Percentiles rank a stretch among this genome's conserved stretches.
These are phyloP conservation scores for Limanda limanda DNA, from an alignment of 2,113 vertebrate species.

Conservation along the genomic window DNA sequence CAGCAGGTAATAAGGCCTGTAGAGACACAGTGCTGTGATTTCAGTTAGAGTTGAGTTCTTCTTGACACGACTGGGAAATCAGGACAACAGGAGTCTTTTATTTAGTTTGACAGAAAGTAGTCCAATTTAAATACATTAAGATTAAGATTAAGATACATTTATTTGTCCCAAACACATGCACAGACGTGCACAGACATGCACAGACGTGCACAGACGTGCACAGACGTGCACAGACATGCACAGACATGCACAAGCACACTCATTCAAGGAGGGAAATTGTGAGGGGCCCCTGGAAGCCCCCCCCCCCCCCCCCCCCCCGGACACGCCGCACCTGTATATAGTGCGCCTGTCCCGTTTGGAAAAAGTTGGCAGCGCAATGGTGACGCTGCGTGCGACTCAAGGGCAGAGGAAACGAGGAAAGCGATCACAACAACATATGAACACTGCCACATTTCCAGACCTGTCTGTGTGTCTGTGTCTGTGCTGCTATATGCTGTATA, in stretches of 20 bases:
- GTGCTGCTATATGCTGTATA: background rate
- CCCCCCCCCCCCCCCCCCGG: conserved; percentile 4
- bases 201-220: too few species aligned
- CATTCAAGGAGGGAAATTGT: too few species aligned
- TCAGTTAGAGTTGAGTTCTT: background rate
- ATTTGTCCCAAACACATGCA: too few species aligned
- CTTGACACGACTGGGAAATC: too few species aligned
- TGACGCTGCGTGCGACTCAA: conserved; percentile 78
- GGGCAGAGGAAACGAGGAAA: conserved; percentile 81
- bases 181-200: too few species aligned
- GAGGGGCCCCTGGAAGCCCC: conserved; percentile 16
- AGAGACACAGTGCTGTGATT: background rate
- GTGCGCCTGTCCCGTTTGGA: conserved; percentile 67
- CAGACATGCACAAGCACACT: too few species aligned
- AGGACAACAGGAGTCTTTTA: too few species aligned
- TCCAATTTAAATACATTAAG: too few species aligned
- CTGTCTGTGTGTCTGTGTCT: conserved; percentile 3
- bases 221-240: too few species aligned
- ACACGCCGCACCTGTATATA: conserved; percentile 70
- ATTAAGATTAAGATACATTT: too few species aligned
- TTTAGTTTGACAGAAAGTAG: too few species aligned
- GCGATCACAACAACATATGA: conserved; percentile 63
- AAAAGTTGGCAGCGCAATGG: conserved; percentile 81
- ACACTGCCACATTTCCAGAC: conserved; percentile 49
- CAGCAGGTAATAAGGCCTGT: background rate